Percentiles rank a stretch among this genome's conserved stretches.
Conservation (phyloP, 2,888 invertebrate species). For the Rotaria magnacalcarata region DNA sequence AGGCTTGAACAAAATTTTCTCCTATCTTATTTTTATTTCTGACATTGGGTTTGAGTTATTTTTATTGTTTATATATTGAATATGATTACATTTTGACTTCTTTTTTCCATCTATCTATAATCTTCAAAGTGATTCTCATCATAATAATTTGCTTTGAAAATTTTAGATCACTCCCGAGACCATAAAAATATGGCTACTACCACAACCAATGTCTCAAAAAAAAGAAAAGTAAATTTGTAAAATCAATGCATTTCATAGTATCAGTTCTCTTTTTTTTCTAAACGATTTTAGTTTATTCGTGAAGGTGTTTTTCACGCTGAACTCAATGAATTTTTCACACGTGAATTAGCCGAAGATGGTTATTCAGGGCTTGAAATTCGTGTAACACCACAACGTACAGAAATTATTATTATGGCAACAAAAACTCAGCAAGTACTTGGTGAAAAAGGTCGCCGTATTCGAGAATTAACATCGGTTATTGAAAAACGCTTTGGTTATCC, state of each 20-base stretch:
- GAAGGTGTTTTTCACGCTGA: slow-evolving; percentile 99
- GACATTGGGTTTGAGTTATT: neutral
- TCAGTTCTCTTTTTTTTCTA: neutral
- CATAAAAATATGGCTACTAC: slow-evolving; percentile 43
- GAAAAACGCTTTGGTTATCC: slow-evolving; percentile 96
- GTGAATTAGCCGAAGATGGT: slow-evolving; percentile 98
- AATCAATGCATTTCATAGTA: neutral
- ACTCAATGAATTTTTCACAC: slow-evolving; percentile 93
- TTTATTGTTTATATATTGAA: neutral
- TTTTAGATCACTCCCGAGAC: slow-evolving; percentile 1
- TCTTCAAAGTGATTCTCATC: neutral
- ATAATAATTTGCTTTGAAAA: neutral
- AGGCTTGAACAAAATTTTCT: neutral
- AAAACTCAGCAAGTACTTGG: slow-evolving; percentile 93
- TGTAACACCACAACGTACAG: slow-evolving; percentile 89
- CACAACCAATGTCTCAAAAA: slow-evolving; percentile 42
- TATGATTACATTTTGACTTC: neutral
- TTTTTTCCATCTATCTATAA: neutral
- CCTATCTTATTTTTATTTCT: neutral
- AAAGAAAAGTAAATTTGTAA: slow-evolving; percentile 39
- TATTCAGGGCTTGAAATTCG: slow-evolving; percentile 98
- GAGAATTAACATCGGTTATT: slow-evolving; percentile 94
- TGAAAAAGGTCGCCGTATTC: slow-evolving; percentile 83
- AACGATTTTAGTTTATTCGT: slow-evolving; percentile 78
- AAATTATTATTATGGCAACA: slow-evolving; percentile 98